Evolutionary conservation across 1,140 invertebrate species (phyloP), one percentile per base, ranked within the genome.

Genomic region (Trichonephila clavipes): DNA sequence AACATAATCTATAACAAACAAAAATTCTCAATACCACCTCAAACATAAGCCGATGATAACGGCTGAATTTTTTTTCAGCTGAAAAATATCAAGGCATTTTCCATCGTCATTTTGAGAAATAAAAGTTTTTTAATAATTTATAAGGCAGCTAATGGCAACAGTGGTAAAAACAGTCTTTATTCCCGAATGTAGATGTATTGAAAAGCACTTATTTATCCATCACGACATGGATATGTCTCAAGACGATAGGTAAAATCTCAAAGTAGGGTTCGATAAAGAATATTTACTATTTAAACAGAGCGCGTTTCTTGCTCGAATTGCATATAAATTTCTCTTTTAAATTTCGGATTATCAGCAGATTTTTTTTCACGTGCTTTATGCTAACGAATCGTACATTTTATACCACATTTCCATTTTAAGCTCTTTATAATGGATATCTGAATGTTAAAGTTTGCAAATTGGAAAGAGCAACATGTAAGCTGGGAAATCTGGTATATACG

Each of bases 61-160:
- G 2, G 10, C 24, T 24, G 24, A 69, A 69, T 69, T 24, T 69
- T 69, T 24, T 69, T 12, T 10, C n/a, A 8, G 24, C 21, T 14
- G 21, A n/a, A 19, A 16, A 18, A 7, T 40, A 14, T 19, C 28
- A 18, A 34, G 14, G 2, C 5, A 14, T 34, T 77, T 77, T 77
- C 14, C 34, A 18, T 28, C 16, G 28, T 28, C 14, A 77, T 40
- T 77, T 77, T 77, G 16, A 18, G 18, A 77, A 77, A 77, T 40
- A 77, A 19, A 40, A 16, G 72, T 40, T 77, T 77, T 77, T 77
- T 77, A 77, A 77, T 77, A 77, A 77, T 77, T 40, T 34, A 77
- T 77, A 77, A 77, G 72, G 34, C 28, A 40, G 72, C 16, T 34
- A 40, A 16, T 77, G 16, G 72, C 72, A 77, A 77, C 72, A 77